Evolutionary conservation across 2,797 vertebrate genomes (phyloP).

Genomic region (Zalophus californianus): DNA sequence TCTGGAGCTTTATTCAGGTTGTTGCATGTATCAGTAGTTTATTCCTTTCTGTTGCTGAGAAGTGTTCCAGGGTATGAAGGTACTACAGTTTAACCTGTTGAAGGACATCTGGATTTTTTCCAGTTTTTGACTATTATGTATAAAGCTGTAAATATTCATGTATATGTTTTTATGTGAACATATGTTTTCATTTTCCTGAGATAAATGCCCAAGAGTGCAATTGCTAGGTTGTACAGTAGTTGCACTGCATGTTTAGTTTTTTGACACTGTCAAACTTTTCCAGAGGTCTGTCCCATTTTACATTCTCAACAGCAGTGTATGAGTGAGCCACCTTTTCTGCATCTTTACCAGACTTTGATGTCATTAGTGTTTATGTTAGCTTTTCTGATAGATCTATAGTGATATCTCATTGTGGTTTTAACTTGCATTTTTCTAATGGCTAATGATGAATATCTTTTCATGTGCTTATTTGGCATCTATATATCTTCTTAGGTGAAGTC

Average conservation of each 20-base stretch:
- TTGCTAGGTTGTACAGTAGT: constrained; percentile 16
- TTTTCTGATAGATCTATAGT: not conserved
- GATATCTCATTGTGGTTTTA: constrained; percentile 2
- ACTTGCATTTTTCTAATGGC: constrained; percentile 3
- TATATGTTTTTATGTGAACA: constrained; percentile 56
- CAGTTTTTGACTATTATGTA: not conserved
- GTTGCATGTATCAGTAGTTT: not conserved
- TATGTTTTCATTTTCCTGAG: constrained; percentile 63
- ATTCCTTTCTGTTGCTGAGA: constrained; percentile 55
- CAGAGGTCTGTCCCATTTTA: not conserved
- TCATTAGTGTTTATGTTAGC: not conserved
- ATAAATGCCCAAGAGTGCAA: constrained; percentile 25
- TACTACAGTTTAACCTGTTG: not conserved
- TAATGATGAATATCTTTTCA: not conserved
- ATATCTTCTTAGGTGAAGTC: not conserved
- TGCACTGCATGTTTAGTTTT: constrained; percentile 13
- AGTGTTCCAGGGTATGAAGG: not conserved
- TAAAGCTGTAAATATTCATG: constrained; percentile 1
- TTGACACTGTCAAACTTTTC: not conserved
- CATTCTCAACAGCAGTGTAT: not conserved
- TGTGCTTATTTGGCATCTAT: not conserved
- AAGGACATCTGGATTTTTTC: not conserved
- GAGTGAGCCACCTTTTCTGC: not conserved
- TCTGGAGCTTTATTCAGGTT: constrained; percentile 8
- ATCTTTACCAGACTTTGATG: not conserved